A percentile compares a stretch with the other conserved stretches of the same genome.
Conservation (phyloP, 2,888 invertebrate genomes). For the Galeopsomyia nigrocyanea region DNA sequence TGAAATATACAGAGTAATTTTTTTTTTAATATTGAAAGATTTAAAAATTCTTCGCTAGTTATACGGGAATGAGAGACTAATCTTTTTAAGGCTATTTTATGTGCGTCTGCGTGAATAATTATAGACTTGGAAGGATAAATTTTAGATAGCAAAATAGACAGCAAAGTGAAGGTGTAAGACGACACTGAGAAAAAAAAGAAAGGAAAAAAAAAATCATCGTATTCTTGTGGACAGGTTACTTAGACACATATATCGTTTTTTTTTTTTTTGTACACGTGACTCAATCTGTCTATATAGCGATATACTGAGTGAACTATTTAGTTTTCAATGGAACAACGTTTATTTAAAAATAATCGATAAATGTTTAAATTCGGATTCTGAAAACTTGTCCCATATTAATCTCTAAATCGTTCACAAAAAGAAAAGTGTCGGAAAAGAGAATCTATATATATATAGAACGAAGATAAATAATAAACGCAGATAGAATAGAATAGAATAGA, state of each 20-base stretch:
- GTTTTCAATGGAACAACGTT: no score
- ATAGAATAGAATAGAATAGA: constrained; percentile 8
- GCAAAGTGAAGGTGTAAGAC: constrained; percentile 40
- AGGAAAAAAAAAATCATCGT: constrained; percentile 15
- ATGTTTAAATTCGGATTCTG: neutral
- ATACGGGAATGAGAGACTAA: neutral
- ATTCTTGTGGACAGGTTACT: constrained; percentile 32
- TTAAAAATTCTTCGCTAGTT: constrained; percentile 17
- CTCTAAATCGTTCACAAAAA: neutral
- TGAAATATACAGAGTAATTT: constrained; percentile 31
- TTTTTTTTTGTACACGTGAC: no score
- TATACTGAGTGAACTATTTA: no score
- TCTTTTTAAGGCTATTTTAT: constrained; percentile 43
- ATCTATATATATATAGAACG: constrained; percentile 45
- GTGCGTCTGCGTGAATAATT: constrained; percentile 42
- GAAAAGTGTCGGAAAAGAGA: constrained; percentile 42
- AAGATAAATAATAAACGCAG: constrained; percentile 25
- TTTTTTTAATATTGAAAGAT: constrained; percentile 19
- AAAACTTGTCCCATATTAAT: constrained; percentile 7
- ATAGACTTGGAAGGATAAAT: constrained; percentile 46
- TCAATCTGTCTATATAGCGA: no score
- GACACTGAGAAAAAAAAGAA: constrained; percentile 28
- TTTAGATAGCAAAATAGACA: constrained; percentile 43
- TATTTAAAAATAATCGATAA: no score
- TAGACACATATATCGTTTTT: no score